Evolutionary conservation across 2,888 invertebrate species (phyloP).

Genomic region (Dendrolimus pini): DNA sequence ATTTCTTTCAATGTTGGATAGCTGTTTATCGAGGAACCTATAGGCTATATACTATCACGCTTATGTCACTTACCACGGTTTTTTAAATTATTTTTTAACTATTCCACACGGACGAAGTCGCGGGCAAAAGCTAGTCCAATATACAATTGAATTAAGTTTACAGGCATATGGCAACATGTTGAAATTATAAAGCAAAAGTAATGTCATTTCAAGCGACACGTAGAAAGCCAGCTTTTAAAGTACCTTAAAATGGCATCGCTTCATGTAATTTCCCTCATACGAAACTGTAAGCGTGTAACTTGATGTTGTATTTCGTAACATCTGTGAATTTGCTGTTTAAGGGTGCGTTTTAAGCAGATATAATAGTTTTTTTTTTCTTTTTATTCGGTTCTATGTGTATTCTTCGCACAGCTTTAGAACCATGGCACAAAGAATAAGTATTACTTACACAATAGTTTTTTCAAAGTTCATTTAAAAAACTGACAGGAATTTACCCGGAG

Average conservation of each 20-base stretch:
- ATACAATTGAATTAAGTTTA: too few species aligned
- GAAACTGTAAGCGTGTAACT: conserved; percentile 24
- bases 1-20: too few species aligned
- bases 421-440: not conserved
- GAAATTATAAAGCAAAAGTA: conserved; percentile 35
- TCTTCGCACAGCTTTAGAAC: not conserved
- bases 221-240: conserved; percentile 36
- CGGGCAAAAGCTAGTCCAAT: too few species aligned
- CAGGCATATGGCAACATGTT: conserved; percentile 8
- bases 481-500: too few species aligned
- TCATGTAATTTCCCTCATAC: conserved; percentile 36
- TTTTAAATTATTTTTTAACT: too few species aligned
- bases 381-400: not conserved
- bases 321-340: conserved; percentile 18
- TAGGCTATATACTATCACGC: too few species aligned
- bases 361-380: not conserved
- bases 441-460: not conserved
- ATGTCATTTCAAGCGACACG: conserved; percentile 38
- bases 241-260: conserved; percentile 39
- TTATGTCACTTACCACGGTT: too few species aligned
- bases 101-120: too few species aligned
- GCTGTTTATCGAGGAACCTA: too few species aligned
- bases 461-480: too few species aligned
- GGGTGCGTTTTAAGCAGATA: conserved; percentile 2
- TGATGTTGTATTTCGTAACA: conserved; percentile 23